A percentile compares a stretch with the other conserved stretches of the same genome.
phyloP scores from a whole-genome alignment of 2,797 vertebrate species.

The Taeniopygia guttata region DNA sequence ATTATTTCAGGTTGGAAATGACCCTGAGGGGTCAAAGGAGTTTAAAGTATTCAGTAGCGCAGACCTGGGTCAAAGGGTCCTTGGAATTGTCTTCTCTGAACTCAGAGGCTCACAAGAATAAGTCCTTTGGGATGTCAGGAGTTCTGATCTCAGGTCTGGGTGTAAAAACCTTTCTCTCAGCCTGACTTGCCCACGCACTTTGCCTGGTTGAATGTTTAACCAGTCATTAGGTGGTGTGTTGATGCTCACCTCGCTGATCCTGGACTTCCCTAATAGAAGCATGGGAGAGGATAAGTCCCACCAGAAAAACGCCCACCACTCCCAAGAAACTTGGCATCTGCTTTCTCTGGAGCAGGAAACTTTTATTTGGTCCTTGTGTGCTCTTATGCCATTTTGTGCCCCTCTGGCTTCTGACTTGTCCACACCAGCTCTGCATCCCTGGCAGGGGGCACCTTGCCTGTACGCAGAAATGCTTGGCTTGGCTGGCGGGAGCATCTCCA shows the following conservation, averaged over 20 bases:
- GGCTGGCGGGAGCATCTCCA: background rate
- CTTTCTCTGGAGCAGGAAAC: background rate
- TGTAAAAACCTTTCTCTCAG: background rate
- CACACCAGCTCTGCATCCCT: fast-evolving
- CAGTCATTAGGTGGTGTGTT: background rate
- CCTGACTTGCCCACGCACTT: background rate
- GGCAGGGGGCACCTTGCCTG: background rate
- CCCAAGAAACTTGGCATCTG: background rate
- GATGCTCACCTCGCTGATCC: background rate
- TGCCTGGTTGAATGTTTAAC: background rate
- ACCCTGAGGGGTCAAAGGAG: background rate
- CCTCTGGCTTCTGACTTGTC: background rate
- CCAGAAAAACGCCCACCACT: background rate
- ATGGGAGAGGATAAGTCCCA: background rate
- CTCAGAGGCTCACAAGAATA: fast-evolving
- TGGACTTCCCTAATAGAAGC: background rate
- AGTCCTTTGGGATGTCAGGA: background rate
- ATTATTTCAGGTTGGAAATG: background rate
- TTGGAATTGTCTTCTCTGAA: background rate
- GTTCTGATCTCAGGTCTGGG: background rate
- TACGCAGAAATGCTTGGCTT: background rate
- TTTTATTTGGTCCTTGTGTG: background rate
- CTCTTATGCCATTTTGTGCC: background rate
- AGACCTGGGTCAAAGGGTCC: background rate
- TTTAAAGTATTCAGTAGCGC: background rate